Evolutionary conservation across 2,797 vertebrate genomes (phyloP).

Genomic region (Cyclura pinguis): DNA sequence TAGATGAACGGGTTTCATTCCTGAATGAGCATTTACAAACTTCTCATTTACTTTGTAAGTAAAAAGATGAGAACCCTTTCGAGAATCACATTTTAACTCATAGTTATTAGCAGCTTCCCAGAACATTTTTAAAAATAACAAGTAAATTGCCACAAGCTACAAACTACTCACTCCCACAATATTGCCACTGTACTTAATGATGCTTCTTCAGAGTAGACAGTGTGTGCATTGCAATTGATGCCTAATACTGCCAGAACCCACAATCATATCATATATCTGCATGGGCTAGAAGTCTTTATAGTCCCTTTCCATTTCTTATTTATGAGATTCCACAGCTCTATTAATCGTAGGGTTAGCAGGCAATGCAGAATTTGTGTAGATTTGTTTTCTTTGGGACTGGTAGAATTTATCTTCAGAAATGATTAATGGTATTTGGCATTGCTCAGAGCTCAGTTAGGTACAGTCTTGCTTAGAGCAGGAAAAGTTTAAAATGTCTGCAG

Average conservation of each 20-base stretch:
- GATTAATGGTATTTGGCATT: not conserved
- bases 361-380: conserved; percentile 50
- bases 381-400: conserved; percentile 39
- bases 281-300: conserved; percentile 48
- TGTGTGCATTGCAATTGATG: not conserved
- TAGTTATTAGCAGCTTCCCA: not conserved
- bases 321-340: conserved; percentile 48
- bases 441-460: not conserved
- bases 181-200: conserved; percentile 11
- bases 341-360: conserved; percentile 28
- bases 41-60: not conserved
- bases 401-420: conserved; percentile 47
- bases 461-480: conserved; percentile 26
- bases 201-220: not conserved
- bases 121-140: conserved; percentile 5
- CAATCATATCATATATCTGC: conserved; percentile 45
- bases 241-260: not conserved
- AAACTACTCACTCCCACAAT: not conserved
- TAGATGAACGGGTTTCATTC: conserved; percentile 24
- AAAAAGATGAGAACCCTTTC: conserved; percentile 19
- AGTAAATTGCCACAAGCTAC: conserved; percentile 6
- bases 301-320: conserved; percentile 42
- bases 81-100: not conserved
- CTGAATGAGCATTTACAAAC: conserved; percentile 28
- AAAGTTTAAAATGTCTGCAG: conserved; percentile 31